Base-by-base conservation (phyloP, 2,888 invertebrate genomes). In the Andrena trimmerana region DNA sequence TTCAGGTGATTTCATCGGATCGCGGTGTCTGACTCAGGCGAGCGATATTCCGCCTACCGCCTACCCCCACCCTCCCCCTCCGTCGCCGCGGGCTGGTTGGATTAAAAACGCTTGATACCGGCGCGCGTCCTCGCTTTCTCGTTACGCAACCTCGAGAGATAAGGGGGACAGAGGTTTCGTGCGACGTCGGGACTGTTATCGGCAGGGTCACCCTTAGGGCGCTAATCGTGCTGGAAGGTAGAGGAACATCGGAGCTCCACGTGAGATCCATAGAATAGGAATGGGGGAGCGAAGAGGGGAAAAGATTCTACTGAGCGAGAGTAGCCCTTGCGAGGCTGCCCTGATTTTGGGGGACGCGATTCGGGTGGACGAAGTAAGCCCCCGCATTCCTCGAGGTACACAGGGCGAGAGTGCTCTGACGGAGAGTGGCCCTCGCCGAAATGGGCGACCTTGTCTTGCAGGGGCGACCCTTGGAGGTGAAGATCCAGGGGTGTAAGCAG, bases 401-500 rank as follows among this genome's bases (percentile, higher is more conserved):
- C 52, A 57, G 24, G 16, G 29, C 20, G 33, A 10, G 8, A 24
- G 29, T 59, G 16, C 20, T 24, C n/a, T 5, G 54, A 4, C 8
- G 10, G 4, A 2, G 50, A 54, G 27, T 62, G 63, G 50, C 27
- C 42, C 63, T 36, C 42, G 7, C 29, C 33, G 20, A 33, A 62
- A 69, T 52, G 52, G 50, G 48, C 72, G 87, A 85, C 67, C 71
- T 79, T 79, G 82, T 74, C 78, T 85, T 69, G 59, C 52, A 13
- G 54, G 77, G 79, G 68, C 78, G 86, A 74, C 75, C 63, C 63
- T 81, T 81, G 60, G 67, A 57, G 60, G 70, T 60, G 20, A 69
- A 66, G 62, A 72, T 74, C 27, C 86, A 88, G 83, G 83, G 67
- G 54, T 73, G 84, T 85, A 88, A 68, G 86, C 86, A 81, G 85